Evolutionary conservation across 2,797 vertebrate species (phyloP).

Genomic region (Myotis daubentonii): DNA sequence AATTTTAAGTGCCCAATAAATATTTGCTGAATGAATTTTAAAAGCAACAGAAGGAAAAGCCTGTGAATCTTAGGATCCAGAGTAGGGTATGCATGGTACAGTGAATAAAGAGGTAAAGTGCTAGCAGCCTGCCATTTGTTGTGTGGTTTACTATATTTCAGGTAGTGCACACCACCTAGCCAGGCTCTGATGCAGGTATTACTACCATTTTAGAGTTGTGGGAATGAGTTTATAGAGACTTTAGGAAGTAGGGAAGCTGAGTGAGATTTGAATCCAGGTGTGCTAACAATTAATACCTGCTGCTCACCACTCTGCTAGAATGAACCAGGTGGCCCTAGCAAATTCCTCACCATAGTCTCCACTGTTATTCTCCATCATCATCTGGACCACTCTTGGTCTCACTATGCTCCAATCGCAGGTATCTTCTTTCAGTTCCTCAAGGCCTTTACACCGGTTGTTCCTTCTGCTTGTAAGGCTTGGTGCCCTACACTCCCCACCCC

Average conservation of each 20-base stretch:
- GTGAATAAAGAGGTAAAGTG: background rate
- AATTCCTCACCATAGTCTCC: background rate
- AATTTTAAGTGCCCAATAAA: background rate
- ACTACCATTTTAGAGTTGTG: background rate
- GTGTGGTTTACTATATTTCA: background rate
- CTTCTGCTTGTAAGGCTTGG: background rate
- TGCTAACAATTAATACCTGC: background rate
- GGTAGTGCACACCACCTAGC: too few species aligned
- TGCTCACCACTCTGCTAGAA: background rate
- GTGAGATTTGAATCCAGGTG: background rate
- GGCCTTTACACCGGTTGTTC: background rate
- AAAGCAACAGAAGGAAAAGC: background rate
- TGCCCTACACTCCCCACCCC: background rate
- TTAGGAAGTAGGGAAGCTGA: background rate
- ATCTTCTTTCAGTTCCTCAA: background rate
- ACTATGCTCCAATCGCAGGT: background rate
- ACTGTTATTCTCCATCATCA: background rate
- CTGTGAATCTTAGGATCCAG: background rate
- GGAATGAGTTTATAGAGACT: background rate
- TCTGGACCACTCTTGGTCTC: background rate
- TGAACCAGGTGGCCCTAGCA: background rate
- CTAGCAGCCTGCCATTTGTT: background rate
- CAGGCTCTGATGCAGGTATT: background rate
- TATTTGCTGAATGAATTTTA: background rate
- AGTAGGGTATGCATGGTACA: background rate